phyloP scores from a whole-genome alignment of 2,888 invertebrate genomes.

The Drosophila mettleri region DNA sequence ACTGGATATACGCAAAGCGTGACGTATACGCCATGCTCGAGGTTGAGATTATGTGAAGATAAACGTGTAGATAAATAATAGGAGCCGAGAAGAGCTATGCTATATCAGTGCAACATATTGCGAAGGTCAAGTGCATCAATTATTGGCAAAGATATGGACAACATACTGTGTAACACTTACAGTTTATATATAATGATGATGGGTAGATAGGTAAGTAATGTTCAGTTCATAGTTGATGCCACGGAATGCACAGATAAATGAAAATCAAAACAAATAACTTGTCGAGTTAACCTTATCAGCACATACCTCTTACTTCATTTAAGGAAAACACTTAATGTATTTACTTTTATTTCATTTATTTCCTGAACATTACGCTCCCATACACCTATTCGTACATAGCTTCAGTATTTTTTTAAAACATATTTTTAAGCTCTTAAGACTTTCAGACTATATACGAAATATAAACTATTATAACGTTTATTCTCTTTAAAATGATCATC shows the following conservation, averaged over 20 bases:
- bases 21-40: conserved; percentile 37
- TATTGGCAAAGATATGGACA: conserved; percentile 9
- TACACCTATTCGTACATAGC: neutral
- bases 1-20: conserved; percentile 17
- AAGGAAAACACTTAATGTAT: neutral
- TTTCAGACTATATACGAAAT: neutral
- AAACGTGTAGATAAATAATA: conserved; percentile 11
- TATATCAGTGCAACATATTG: conserved; percentile 22
- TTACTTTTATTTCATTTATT: neutral
- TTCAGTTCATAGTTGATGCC: neutral
- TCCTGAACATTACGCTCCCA: neutral
- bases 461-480: too few relatives aligned
- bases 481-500: too few relatives aligned
- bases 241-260: conserved; percentile 7
- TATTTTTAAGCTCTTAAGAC: too few relatives aligned
- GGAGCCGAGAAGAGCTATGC: neutral
- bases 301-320: neutral
- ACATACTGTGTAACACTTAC: neutral
- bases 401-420: neutral
- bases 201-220: neutral
- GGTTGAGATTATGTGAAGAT: conserved; percentile 8
- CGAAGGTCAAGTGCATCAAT: conserved; percentile 21
- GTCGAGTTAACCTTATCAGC: neutral
- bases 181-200: conserved; percentile 1
- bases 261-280: neutral